These are phyloP conservation scores for Lethrus apterus DNA, from an alignment of 1,140 invertebrate species.

Conservation along the genomic window DNA sequence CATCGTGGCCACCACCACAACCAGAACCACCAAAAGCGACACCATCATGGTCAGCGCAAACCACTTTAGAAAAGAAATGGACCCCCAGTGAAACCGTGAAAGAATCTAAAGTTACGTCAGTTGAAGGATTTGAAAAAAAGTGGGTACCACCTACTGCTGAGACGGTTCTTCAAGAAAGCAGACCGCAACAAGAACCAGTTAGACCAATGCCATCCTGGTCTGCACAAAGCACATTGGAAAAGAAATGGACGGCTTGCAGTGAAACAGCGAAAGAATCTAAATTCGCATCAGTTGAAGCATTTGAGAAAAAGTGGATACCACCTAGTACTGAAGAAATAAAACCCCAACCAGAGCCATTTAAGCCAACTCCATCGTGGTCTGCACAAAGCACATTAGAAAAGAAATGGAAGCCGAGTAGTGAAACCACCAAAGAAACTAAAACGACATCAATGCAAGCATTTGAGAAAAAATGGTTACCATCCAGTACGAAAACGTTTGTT, in stretches of 20 bases:
- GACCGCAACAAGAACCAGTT: conserved; percentile 43
- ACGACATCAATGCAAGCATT: conserved; percentile 15
- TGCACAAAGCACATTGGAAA: conserved; percentile 32
- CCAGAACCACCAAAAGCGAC: conserved; percentile 29
- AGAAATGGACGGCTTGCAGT: conserved; percentile 27
- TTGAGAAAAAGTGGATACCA: conserved; percentile 8
- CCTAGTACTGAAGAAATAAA: conserved; percentile 18
- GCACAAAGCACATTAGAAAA: conserved; percentile 33
- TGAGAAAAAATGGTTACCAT: conserved; percentile 9
- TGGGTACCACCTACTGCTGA: conserved; percentile 51
- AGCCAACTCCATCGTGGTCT: conserved; percentile 30
- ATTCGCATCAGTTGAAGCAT: conserved; percentile 17
- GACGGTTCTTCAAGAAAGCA: conserved; percentile 43
- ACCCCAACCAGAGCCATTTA: too few species aligned
- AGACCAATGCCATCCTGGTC: conserved; percentile 33
- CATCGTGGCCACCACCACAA: conserved; percentile 46
- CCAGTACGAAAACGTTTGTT: conserved; percentile 17
- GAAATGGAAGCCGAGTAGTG: conserved; percentile 26
- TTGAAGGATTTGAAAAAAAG: conserved; percentile 50
- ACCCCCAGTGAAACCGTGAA: conserved; percentile 27
- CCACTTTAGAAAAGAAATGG: conserved; percentile 32
- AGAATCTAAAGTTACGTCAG: conserved; percentile 16
- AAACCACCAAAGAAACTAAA: conserved; percentile 23
- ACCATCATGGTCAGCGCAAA: conserved; percentile 33
- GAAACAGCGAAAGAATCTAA: conserved; percentile 23